These are phyloP conservation scores for Ptychodera flava DNA, from an alignment of 35 echinoderm and acorn worm genomes.

Conservation along the genomic window DNA sequence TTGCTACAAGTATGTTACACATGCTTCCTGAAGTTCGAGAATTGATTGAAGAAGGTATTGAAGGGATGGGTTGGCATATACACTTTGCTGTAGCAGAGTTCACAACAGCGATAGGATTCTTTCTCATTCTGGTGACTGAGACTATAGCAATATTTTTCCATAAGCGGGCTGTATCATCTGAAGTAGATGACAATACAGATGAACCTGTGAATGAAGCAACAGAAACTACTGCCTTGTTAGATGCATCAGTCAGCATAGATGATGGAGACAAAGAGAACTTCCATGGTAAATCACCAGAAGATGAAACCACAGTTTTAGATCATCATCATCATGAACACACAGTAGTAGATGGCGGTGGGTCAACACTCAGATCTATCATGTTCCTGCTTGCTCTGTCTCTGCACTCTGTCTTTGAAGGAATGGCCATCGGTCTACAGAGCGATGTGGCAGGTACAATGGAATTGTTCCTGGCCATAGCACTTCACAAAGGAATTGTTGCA, in stretches of 20 bases:
- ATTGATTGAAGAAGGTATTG: conserved; percentile 38
- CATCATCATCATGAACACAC: background rate
- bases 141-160: conserved; percentile 44
- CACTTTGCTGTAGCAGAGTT: conserved; percentile 74
- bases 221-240: background rate
- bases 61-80: background rate
- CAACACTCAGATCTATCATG: conserved; percentile 42
- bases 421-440: conserved; percentile 77
- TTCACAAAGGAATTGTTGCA: conserved; percentile 82
- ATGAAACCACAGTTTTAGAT: background rate
- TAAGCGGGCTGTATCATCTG: conserved; percentile 4
- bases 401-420: conserved; percentile 79
- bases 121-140: conserved; percentile 67
- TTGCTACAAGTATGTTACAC: conserved; percentile 73
- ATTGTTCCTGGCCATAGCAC: conserved; percentile 68
- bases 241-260: background rate
- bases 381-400: conserved; percentile 66
- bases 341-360: conserved; percentile 12
- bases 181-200: background rate
- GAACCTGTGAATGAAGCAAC: background rate
- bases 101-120: conserved; percentile 55
- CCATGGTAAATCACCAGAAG: background rate
- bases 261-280: conserved; percentile 2
- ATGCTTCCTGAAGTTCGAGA: conserved; percentile 55
- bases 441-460: conserved; percentile 40